Evolutionary conservation across 2,888 invertebrate genomes (phyloP), one percentile per base, ranked within the genome.

Genomic region (Adelphocoris suturalis): DNA sequence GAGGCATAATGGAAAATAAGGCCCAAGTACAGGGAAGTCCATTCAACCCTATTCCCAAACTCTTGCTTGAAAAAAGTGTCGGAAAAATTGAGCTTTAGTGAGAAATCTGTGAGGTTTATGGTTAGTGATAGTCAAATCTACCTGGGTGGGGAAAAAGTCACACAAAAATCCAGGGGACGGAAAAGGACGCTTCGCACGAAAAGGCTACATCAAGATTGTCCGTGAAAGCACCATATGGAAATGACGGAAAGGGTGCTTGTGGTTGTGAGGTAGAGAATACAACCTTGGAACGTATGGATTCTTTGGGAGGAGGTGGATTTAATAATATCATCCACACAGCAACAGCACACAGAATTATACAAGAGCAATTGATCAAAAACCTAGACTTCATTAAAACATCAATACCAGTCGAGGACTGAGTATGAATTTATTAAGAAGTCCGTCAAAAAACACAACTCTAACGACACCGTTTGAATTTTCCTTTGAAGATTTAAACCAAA

Each of bases 21-120:
- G 19, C 7, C 3, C 61, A 19, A 4, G 4, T 16, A 19, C 19
- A 4, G 19, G 61, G 19, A n/a, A 4, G n/a, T 61, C 11, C 19
- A 61, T n/a, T 4, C 61, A 7, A 19, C 3, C 13, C 11, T 11
- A 2, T 85, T n/a, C n/a, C n/a, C n/a, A n/a, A n/a, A n/a, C n/a
- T n/a, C n/a, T n/a, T n/a, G n/a, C n/a, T n/a, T n/a, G 85, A 85
- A 85, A 28, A 85, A 85, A 85, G 28, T 1, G 48, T 1, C 37
- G 5, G n/a, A n/a, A 14, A 46, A 46, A 13, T 46, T 12, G 5
- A 52, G 27, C 12, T 28, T n/a, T 13, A 85, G 55, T 19, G 23
- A 85, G 37, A 85, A 85, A 55, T 85, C 85, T 28, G 85, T 85
- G 7, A 55, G 28, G n/a, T 85, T 85, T 55, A 19, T 61, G 61